Evolutionary conservation across 1,140 invertebrate genomes (phyloP), one percentile per base, ranked within the genome.

Genomic region (Tyrophagus putrescentiae): DNA sequence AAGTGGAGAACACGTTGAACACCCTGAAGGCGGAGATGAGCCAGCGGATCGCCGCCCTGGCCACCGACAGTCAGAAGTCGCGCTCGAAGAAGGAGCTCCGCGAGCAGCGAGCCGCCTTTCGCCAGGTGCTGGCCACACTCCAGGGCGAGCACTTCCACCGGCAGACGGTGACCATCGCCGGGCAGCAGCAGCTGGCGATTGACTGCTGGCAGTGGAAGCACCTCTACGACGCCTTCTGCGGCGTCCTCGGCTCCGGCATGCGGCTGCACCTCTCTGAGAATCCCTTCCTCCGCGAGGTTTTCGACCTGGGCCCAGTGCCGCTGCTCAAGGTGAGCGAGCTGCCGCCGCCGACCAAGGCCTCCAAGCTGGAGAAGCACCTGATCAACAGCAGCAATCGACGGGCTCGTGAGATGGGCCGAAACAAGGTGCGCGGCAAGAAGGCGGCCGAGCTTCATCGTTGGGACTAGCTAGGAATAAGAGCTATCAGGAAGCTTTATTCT

Each of bases 41-140:
- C 64, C 68, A 69, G 23, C 72, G 71, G 66, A 76, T 96, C 28
- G 81, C 80, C 44, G 78, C 84, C 65, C 75, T 96, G 56, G 85
- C 91, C 9, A 89, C 86, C 0, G 92, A 96, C 73, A 89, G 87
- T 13, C 84, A 91, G 68, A 97, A 96, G 74, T 91, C 81, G 69
- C 77, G 87, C 53, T 86, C 89, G 7, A 96, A 96, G 70, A 87
- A 91, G 65, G 91, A 96, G 72, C 77, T 90, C 29, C 87, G 90
- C 72, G 80, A 87, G 62, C 92, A 97, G 70, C 65, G 89, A 4
- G 89, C 90, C 13, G 89, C 83, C 64, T 96, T 97, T 72, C 75
- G 91, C 53, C 90, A 96, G 70, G 82, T 85, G 65, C 73, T 83
- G 25, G 72, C 74, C 62, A 79, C 78, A 59, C 76, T 86, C 62